These are phyloP conservation scores for Hyles lineata DNA, from an alignment of 2,888 invertebrate genomes.

Conservation along the genomic window DNA sequence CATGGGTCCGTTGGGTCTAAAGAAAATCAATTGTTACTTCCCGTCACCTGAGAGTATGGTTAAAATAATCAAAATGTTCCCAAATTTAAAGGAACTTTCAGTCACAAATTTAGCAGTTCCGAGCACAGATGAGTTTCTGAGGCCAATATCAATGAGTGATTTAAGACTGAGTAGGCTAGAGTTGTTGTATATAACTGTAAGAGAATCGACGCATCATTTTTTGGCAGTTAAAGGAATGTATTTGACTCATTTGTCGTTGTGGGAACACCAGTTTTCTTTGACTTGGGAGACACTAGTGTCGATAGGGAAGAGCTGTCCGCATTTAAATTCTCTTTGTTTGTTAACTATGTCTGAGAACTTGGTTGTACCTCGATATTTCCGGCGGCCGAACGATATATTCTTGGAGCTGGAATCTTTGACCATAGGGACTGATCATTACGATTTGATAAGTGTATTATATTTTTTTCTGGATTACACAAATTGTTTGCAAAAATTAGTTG, in stretches of 20 bases:
- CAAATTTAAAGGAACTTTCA: conserved; percentile 71
- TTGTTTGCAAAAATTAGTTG: conserved; percentile 66
- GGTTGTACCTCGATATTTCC: conserved; percentile 66
- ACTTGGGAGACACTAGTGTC: conserved; percentile 69
- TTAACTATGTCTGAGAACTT: conserved; percentile 75
- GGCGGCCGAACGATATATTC: conserved; percentile 65
- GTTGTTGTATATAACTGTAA: conserved; percentile 77
- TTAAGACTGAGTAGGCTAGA: conserved; percentile 68
- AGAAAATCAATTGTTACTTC: conserved; percentile 78
- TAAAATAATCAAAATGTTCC: conserved; percentile 76
- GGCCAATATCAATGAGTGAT: conserved; percentile 70
- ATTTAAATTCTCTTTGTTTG: conserved; percentile 70
- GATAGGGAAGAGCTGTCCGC: conserved; percentile 74
- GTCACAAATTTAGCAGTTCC: conserved; percentile 76
- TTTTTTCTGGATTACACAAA: conserved; percentile 74
- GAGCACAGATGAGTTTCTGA: conserved; percentile 75
- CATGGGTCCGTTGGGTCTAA: conserved; percentile 72
- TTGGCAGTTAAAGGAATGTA: conserved; percentile 70
- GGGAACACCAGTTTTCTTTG: conserved; percentile 77
- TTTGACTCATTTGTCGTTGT: conserved; percentile 76
- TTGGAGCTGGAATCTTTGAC: conserved; percentile 67
- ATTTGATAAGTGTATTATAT: conserved; percentile 66
- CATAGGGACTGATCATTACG: conserved; percentile 75
- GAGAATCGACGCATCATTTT: conserved; percentile 70
- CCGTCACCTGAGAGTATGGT: conserved; percentile 74